phyloP scores from a whole-genome alignment of 1,140 invertebrate genomes.

The Brachionus sp. region DNA sequence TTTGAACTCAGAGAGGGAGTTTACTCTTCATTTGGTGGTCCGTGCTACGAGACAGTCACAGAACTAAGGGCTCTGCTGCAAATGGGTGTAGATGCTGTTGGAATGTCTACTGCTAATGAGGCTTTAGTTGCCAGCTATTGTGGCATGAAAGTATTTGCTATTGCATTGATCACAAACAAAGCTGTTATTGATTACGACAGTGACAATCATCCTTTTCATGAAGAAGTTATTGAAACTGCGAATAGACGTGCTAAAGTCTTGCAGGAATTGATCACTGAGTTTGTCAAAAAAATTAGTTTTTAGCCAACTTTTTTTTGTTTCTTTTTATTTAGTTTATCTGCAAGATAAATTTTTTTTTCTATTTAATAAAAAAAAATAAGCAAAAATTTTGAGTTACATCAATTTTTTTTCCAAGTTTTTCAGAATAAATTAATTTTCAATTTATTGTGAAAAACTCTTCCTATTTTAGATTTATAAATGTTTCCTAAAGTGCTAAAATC shows the following conservation, averaged over 20 bases:
- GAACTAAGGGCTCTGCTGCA: conserved; percentile 75
- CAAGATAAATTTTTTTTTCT: no score
- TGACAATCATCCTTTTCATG: conserved; percentile 72
- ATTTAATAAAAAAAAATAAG: no score
- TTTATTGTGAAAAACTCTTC: no score
- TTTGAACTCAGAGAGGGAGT: conserved; percentile 71
- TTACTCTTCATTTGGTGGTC: conserved; percentile 82
- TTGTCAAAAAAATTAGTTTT: background rate
- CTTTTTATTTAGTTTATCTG: no score
- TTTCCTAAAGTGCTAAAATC: no score
- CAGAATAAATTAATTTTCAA: no score
- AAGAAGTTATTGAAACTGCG: conserved; percentile 80
- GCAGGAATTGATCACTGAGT: background rate
- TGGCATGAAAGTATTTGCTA: conserved; percentile 80
- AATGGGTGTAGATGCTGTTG: conserved; percentile 82
- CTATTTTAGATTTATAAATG: no score
- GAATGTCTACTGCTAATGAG: conserved; percentile 87
- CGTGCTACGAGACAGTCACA: conserved; percentile 83
- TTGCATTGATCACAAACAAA: conserved; percentile 86
- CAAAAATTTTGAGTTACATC: no score
- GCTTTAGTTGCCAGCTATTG: conserved; percentile 84
- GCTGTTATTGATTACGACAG: conserved; percentile 76
- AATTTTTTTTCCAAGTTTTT: no score
- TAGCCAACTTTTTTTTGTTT: no score
- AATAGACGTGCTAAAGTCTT: conserved; percentile 62